Evolutionary conservation across 2,113 vertebrate species (phyloP).

Genomic region (Ranitomeya imitator): DNA sequence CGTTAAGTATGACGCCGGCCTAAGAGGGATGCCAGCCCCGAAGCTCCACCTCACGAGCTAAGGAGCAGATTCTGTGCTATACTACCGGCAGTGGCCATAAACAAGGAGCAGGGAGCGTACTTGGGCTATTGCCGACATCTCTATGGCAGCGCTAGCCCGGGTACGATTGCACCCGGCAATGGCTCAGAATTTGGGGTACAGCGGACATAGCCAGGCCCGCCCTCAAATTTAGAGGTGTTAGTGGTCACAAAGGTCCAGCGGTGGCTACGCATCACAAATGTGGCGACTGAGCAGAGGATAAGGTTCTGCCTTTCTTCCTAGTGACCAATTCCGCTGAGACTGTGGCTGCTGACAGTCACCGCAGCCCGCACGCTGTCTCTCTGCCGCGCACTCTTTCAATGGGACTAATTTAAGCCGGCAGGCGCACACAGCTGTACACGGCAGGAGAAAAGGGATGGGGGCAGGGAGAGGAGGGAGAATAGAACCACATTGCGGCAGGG

Average conservation of each 20-base stretch:
- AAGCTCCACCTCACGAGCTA: not conserved
- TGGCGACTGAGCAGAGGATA: too few relatives aligned
- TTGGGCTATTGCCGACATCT: slow-evolving; percentile 28
- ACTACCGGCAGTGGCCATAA: not conserved
- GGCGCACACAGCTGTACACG: slow-evolving; percentile 34
- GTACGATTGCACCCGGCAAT: too few relatives aligned
- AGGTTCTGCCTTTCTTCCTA: slow-evolving; percentile 40
- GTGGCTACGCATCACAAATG: not conserved
- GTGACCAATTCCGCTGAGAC: slow-evolving; percentile 54
- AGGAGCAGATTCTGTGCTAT: not conserved
- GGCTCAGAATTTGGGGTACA: too few relatives aligned
- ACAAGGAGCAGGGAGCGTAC: not conserved
- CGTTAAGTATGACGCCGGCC: too few relatives aligned
- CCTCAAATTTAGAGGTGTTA: too few relatives aligned
- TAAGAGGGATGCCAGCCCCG: too few relatives aligned
- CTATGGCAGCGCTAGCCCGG: not conserved
- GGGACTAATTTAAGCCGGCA: slow-evolving; percentile 49
- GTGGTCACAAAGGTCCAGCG: not conserved
- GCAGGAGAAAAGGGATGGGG: slow-evolving; percentile 1
- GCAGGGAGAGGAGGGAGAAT: not conserved
- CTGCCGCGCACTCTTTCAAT: slow-evolving; percentile 5
- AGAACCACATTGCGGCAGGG: too few relatives aligned
- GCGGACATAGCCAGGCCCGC: not conserved
- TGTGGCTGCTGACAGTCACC: not conserved
- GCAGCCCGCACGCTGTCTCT: not conserved